phyloP scores from a whole-genome alignment of 92 coral and sea anemone species.

The Siderastrea radians region DNA sequence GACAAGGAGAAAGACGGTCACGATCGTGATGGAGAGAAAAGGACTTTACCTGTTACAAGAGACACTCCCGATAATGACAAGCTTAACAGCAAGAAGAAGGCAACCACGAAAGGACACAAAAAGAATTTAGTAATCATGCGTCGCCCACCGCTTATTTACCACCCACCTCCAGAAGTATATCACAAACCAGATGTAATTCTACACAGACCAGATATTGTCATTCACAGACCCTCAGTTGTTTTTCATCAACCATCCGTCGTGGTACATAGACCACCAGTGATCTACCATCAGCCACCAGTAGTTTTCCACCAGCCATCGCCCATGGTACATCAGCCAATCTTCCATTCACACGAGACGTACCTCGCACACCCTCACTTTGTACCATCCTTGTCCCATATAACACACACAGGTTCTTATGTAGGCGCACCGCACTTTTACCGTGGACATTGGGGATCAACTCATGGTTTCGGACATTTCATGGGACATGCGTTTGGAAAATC shows the following conservation, averaged over 20 bases:
- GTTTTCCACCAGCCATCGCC: conserved; percentile 96
- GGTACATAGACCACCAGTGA: conserved; percentile 87
- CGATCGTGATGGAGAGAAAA: conserved; percentile 14
- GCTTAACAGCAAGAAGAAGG: conserved; percentile 22
- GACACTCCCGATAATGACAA: background rate
- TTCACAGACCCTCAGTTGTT: conserved; percentile 94
- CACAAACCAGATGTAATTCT: conserved; percentile 87
- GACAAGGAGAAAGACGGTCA: conserved; percentile 23
- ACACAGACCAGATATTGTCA: conserved; percentile 90
- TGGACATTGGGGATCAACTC: conserved; percentile 75
- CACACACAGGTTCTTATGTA: conserved; percentile 74
- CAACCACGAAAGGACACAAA: conserved; percentile 64
- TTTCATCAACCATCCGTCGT: conserved; percentile 91
- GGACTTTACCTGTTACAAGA: background rate
- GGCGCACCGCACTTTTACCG: conserved; percentile 84
- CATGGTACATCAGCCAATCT: conserved; percentile 88
- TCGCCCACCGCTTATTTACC: conserved; percentile 95
- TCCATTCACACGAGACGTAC: conserved; percentile 89
- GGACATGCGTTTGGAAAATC: conserved; percentile 89
- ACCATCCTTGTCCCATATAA: conserved; percentile 74
- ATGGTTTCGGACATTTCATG: conserved; percentile 61
- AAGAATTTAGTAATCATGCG: conserved; percentile 89
- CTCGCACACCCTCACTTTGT: conserved; percentile 82
- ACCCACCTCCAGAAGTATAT: conserved; percentile 97
- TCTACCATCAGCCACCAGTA: conserved; percentile 90